Percentiles rank a stretch among this genome's conserved stretches.
Conservation (phyloP, 2,888 invertebrate species). For the Plebejus anna region DNA sequence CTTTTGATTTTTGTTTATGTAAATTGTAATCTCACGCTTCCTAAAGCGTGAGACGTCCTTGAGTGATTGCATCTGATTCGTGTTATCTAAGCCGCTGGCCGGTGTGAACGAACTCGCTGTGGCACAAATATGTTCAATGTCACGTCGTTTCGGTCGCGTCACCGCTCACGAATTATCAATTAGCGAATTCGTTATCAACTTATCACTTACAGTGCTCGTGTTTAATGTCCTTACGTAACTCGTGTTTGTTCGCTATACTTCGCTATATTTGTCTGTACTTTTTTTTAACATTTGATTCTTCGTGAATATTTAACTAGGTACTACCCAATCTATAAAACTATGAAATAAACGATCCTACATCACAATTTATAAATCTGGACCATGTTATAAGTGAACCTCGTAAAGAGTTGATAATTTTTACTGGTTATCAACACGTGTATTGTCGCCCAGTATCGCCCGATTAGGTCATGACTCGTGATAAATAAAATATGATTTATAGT, state of each 20-base stretch:
- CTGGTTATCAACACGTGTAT: neutral
- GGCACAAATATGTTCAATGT: conserved; percentile 21
- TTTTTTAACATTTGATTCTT: neutral
- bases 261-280: neutral
- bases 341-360: neutral
- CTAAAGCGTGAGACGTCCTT: neutral
- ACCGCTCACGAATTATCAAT: conserved; percentile 10
- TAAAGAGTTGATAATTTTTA: neutral
- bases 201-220: neutral
- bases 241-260: neutral
- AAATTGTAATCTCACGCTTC: too few relatives aligned
- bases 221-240: neutral
- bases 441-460: neutral
- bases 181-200: conserved; percentile 1
- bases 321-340: neutral
- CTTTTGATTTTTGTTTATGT: too few relatives aligned
- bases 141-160: conserved; percentile 17
- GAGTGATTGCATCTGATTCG: conserved; percentile 16
- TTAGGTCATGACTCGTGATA: neutral
- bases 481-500: neutral
- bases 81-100: conserved; percentile 17
- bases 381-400: neutral
- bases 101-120: conserved; percentile 18
- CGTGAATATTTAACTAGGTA: neutral
- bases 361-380: neutral